Evolutionary conservation across 1,140 invertebrate species (phyloP).

Genomic region (Cyphomyrmex costatus): DNA sequence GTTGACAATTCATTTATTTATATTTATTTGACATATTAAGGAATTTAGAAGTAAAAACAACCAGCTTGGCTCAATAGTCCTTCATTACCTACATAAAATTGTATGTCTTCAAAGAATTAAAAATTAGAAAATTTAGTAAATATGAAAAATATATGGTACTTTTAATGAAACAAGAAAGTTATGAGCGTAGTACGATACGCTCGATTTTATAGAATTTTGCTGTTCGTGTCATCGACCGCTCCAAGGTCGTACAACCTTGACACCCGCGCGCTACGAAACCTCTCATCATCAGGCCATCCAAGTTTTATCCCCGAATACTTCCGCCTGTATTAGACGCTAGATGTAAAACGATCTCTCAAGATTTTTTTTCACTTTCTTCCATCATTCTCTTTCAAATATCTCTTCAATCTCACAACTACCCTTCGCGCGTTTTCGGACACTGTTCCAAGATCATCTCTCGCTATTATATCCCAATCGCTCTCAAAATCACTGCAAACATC

Average conservation of each 20-base stretch:
- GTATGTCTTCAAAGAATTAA: neutral
- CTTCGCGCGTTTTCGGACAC: neutral
- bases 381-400: slow-evolving; percentile 3
- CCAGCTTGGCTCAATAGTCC: no score
- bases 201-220: slow-evolving; percentile 66
- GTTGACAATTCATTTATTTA: no score
- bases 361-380: slow-evolving; percentile 45
- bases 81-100: no score
- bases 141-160: neutral
- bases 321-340: neutral
- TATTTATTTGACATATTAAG: no score
- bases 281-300: slow-evolving; percentile 37
- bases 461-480: neutral
- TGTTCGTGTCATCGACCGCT: slow-evolving; percentile 64
- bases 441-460: neutral
- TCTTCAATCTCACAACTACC: neutral
- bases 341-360: slow-evolving; percentile 23
- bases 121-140: neutral
- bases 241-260: slow-evolving; percentile 75
- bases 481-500: slow-evolving; percentile 8
- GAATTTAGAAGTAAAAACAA: no score
- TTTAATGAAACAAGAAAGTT: neutral
- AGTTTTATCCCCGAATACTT: slow-evolving; percentile 49
- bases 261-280: slow-evolving; percentile 66
- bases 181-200: slow-evolving; percentile 1